These are phyloP conservation scores for Holacanthus passer DNA, from an alignment of 2,113 vertebrate species.

Conservation along the genomic window DNA sequence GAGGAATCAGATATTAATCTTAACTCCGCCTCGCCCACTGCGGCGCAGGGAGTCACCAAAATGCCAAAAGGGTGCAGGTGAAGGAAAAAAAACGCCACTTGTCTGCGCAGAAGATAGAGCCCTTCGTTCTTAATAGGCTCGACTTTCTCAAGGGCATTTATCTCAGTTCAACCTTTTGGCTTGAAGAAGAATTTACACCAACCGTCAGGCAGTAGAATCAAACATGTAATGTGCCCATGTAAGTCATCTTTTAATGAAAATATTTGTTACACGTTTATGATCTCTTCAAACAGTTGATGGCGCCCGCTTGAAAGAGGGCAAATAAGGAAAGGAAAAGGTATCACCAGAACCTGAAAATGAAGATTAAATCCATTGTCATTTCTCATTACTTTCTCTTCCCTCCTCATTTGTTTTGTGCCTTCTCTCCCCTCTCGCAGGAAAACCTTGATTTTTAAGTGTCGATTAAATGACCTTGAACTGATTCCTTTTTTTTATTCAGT, in stretches of 20 bases:
- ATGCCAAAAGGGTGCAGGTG: slow-evolving; percentile 47
- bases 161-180: slow-evolving; percentile 41
- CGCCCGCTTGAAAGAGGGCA: slow-evolving; percentile 1
- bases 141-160: slow-evolving; percentile 32
- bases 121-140: slow-evolving; percentile 22
- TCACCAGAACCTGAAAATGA: not conserved
- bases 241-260: slow-evolving; percentile 47
- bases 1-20: slow-evolving; percentile 38
- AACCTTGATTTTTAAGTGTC: not conserved
- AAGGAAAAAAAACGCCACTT: slow-evolving; percentile 19
- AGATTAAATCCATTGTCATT: slow-evolving; percentile 69
- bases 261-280: slow-evolving; percentile 13
- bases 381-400: slow-evolving; percentile 20
- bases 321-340: slow-evolving; percentile 11
- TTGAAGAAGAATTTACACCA: slow-evolving; percentile 40
- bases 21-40: not conserved
- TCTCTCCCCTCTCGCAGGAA: not conserved
- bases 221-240: slow-evolving; percentile 20
- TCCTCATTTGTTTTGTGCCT: slow-evolving; percentile 41
- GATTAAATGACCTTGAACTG: not conserved
- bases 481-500: not conserved
- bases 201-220: slow-evolving; percentile 17
- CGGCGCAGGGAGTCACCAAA: slow-evolving; percentile 9
- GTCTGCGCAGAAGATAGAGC: slow-evolving; percentile 4
- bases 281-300: slow-evolving; percentile 3